Percentiles rank a stretch among this genome's conserved stretches.
These are phyloP conservation scores for Tinea pellionella DNA, from an alignment of 2,888 invertebrate genomes.

Conservation along the genomic window DNA sequence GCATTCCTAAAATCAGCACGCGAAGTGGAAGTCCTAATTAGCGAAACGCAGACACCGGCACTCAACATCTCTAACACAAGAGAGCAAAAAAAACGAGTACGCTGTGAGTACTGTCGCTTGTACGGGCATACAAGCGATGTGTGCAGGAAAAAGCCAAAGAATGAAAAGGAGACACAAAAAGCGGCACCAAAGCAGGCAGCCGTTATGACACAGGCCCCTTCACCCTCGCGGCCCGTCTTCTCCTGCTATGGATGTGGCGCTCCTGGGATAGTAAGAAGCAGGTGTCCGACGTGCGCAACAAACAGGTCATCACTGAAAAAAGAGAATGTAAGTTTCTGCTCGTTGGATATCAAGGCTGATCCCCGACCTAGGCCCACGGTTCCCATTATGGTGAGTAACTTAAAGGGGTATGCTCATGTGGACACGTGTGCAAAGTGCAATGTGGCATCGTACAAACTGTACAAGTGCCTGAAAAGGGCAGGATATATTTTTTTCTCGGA, in stretches of 20 bases:
- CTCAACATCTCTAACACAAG: neutral
- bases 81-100: too few species aligned
- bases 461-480: neutral
- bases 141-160: neutral
- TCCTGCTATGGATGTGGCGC: constrained; percentile 16
- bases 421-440: constrained; percentile 18
- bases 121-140: neutral
- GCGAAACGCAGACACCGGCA: neutral
- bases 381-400: constrained; percentile 13
- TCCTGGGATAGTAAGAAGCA: constrained; percentile 14
- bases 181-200: neutral
- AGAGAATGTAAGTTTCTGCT: constrained; percentile 16
- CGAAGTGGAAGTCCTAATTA: neutral
- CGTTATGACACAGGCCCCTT: neutral
- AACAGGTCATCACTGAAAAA: neutral
- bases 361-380: constrained; percentile 17
- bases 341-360: constrained; percentile 14
- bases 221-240: constrained; percentile 13
- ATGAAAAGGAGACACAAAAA: neutral
- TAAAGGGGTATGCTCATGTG: constrained; percentile 14
- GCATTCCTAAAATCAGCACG: neutral
- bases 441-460: constrained; percentile 18
- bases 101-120: neutral
- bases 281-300: constrained; percentile 10
- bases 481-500: constrained; percentile 14